These are phyloP conservation scores for Bombus sibiricus DNA, from an alignment of 1,140 invertebrate species.

Conservation along the genomic window DNA sequence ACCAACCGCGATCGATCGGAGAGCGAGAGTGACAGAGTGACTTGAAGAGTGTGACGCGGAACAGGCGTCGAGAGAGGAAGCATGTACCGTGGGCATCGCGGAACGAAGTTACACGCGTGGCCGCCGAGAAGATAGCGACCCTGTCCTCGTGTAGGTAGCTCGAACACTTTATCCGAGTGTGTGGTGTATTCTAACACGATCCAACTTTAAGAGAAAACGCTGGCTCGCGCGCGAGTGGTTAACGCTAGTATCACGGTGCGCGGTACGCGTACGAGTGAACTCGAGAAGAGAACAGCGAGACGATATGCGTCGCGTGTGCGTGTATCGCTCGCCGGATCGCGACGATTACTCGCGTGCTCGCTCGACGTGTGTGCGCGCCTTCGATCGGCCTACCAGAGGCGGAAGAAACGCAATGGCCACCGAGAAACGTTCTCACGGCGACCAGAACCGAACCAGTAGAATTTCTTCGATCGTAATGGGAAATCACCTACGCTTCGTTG, in stretches of 20 bases:
- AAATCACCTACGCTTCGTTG: background rate
- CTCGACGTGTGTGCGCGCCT: constrained; percentile 24
- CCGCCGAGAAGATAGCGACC: background rate
- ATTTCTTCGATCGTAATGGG: background rate
- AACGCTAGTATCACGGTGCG: constrained; percentile 31
- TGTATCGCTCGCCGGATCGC: constrained; percentile 30
- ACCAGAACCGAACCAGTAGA: background rate
- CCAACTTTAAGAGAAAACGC: background rate
- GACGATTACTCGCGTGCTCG: background rate
- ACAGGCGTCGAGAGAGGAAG: background rate
- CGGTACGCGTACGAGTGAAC: constrained; percentile 27
- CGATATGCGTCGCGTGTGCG: constrained; percentile 40
- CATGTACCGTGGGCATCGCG: background rate
- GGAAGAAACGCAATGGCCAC: background rate
- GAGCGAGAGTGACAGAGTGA: background rate
- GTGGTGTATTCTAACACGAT: background rate
- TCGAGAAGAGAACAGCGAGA: background rate
- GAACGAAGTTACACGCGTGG: background rate
- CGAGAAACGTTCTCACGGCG: background rate
- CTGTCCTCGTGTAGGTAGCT: background rate
- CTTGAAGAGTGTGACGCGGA: background rate
- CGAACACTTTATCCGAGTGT: constrained; percentile 4
- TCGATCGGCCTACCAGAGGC: background rate
- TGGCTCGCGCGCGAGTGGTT: constrained; percentile 55
- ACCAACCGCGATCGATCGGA: constrained; percentile 5